Evolutionary conservation across 2,113 vertebrate species (phyloP).

Genomic region (Campylomormyrus numenius): DNA sequence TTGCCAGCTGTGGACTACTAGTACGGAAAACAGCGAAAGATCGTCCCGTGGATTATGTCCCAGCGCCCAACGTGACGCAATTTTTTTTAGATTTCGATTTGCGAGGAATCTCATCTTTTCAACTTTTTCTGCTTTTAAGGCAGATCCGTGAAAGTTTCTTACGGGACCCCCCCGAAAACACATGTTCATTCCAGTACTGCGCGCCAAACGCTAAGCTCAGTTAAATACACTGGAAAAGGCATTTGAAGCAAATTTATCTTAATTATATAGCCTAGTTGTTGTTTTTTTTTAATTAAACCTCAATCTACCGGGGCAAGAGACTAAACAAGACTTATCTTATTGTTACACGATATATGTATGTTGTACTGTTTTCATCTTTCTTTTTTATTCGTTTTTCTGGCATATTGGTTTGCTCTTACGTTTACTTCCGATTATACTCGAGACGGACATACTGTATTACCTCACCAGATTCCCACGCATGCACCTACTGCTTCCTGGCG

Average conservation of each 20-base stretch:
- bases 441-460: neutral
- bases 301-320: neutral
- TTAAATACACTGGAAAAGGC: slow-evolving; percentile 35
- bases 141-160: neutral
- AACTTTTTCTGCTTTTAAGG: neutral
- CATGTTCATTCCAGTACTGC: neutral
- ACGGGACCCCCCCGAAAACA: slow-evolving; percentile 27
- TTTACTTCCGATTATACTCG: slow-evolving; percentile 20
- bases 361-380: neutral
- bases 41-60: neutral
- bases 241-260: slow-evolving; percentile 22
- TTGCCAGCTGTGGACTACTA: slow-evolving; percentile 36
- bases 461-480: slow-evolving; percentile 27
- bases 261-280: neutral
- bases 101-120: neutral
- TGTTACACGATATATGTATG: neutral
- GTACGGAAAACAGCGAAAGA: slow-evolving; percentile 36
- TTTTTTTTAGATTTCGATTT: neutral
- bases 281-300: neutral
- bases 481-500: slow-evolving; percentile 40
- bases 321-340: neutral
- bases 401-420: slow-evolving; percentile 2
- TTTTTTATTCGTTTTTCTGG: neutral
- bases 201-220: slow-evolving; percentile 24
- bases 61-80: neutral